A percentile compares a stretch with the other conserved stretches of the same genome.
These are phyloP conservation scores for Drosophila recens DNA, from an alignment of 2,888 invertebrate species.

Conservation along the genomic window DNA sequence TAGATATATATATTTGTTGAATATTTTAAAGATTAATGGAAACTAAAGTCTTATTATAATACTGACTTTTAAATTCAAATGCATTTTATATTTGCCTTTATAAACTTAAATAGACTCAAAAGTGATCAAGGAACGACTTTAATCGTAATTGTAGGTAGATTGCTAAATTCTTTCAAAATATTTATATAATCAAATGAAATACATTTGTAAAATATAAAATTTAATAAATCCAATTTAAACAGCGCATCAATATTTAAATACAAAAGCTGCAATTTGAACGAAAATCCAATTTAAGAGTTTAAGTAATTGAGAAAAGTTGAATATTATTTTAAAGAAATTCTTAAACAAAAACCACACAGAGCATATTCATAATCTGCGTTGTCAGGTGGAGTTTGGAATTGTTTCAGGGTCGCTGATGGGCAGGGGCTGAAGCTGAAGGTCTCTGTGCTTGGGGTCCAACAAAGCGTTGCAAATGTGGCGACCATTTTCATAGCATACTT, in stretches of 20 bases:
- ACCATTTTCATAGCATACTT: conserved; percentile 70
- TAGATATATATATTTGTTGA: neutral
- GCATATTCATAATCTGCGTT: conserved; percentile 7
- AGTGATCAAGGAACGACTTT: neutral
- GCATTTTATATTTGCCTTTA: neutral
- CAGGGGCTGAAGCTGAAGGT: neutral
- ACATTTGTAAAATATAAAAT: neutral
- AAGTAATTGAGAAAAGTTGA: neutral
- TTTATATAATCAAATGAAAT: neutral
- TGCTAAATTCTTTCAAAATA: neutral
- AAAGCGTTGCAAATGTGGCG: conserved; percentile 48
- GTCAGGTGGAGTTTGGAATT: conserved; percentile 27
- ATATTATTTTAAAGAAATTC: conserved; percentile 3
- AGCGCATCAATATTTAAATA: neutral
- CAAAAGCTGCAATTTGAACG: neutral
- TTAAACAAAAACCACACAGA: conserved; percentile 4
- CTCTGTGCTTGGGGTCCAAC: conserved; percentile 26
- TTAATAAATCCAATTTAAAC: neutral
- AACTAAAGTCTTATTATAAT: too few relatives aligned
- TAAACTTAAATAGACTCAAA: neutral
- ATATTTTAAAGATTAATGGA: neutral
- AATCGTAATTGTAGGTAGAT: neutral
- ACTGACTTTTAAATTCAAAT: neutral
- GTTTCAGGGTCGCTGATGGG: neutral
- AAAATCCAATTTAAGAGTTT: neutral